These are phyloP conservation scores for Salvelinus namaycush DNA, from an alignment of 2,113 vertebrate species.

Conservation along the genomic window DNA sequence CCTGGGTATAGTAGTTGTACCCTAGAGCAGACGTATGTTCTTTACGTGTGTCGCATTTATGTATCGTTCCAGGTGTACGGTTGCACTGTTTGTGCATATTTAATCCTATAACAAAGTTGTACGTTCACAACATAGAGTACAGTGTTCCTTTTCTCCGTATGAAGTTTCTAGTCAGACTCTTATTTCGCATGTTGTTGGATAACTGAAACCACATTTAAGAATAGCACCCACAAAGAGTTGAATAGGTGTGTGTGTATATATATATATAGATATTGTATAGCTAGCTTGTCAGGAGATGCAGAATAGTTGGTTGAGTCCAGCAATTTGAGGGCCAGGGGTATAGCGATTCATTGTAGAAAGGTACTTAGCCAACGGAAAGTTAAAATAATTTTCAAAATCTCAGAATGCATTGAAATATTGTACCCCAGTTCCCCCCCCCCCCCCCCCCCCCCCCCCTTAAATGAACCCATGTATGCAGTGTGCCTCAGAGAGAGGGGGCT, in stretches of 20 bases:
- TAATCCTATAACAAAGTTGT: not conserved
- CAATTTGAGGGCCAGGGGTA: too few species aligned
- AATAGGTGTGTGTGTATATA: not conserved
- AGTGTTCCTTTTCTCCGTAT: too few species aligned
- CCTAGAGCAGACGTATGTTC: constrained; percentile 25
- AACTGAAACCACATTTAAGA: not conserved
- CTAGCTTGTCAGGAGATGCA: not conserved
- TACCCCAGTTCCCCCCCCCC: too few species aligned
- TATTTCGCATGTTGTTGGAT: not conserved
- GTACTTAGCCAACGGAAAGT: too few species aligned
- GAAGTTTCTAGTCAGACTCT: not conserved
- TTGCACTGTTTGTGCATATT: constrained; percentile 15
- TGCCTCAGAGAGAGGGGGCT: not conserved
- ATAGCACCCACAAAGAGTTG: too few species aligned
- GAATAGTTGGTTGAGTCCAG: too few species aligned
- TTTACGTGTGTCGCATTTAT: constrained; percentile 21
- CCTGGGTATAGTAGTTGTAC: constrained; percentile 13
- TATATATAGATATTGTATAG: not conserved
- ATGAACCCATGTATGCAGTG: too few species aligned
- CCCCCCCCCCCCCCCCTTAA: too few species aligned
- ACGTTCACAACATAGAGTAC: not conserved
- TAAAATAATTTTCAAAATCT: too few species aligned
- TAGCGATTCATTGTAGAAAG: too few species aligned
- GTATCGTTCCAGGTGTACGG: constrained; percentile 34
- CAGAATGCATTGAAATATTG: too few species aligned